These are phyloP conservation scores for Zaprionus vittiger DNA, from an alignment of 1,140 invertebrate genomes.

Conservation along the genomic window DNA sequence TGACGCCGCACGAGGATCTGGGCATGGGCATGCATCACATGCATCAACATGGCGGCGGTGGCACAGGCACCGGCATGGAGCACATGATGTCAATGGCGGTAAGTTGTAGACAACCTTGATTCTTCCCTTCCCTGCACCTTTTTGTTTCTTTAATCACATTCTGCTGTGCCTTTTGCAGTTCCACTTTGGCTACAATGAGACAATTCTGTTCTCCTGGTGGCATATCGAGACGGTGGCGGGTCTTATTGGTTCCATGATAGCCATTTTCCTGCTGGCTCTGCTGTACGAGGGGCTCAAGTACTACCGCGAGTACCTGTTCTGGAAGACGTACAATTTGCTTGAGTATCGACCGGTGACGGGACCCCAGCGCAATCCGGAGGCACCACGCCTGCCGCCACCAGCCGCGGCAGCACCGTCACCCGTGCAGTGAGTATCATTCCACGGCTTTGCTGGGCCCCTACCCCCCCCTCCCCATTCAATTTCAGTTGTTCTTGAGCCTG, in stretches of 20 bases:
- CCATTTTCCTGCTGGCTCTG: constrained; percentile 93
- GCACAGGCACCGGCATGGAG: constrained; percentile 72
- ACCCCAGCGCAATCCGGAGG: constrained; percentile 88
- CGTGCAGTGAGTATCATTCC: constrained; percentile 88
- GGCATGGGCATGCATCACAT: constrained; percentile 41
- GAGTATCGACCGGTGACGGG: constrained; percentile 89
- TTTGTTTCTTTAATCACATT: not conserved
- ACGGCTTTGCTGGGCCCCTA: constrained; percentile 51
- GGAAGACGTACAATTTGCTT: constrained; percentile 91
- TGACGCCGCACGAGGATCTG: constrained; percentile 27
- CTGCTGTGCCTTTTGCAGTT: constrained; percentile 88
- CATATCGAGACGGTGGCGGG: constrained; percentile 89
- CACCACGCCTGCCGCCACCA: constrained; percentile 64
- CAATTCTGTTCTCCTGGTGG: constrained; percentile 92
- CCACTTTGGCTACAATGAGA: constrained; percentile 90
- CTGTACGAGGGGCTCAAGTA: constrained; percentile 97
- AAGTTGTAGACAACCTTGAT: not conserved
- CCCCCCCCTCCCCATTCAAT: not conserved
- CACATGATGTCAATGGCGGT: constrained; percentile 84
- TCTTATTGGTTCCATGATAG: constrained; percentile 93
- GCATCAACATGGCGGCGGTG: constrained; percentile 67
- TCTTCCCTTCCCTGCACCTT: not conserved
- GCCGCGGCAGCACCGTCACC: constrained; percentile 83
- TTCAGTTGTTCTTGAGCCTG: constrained; percentile 8
- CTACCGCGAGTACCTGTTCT: constrained; percentile 93